A percentile compares a stretch with the other conserved stretches of the same genome.
Conservation (phyloP, 1,140 invertebrate genomes). For the Batillaria attramentaria region DNA sequence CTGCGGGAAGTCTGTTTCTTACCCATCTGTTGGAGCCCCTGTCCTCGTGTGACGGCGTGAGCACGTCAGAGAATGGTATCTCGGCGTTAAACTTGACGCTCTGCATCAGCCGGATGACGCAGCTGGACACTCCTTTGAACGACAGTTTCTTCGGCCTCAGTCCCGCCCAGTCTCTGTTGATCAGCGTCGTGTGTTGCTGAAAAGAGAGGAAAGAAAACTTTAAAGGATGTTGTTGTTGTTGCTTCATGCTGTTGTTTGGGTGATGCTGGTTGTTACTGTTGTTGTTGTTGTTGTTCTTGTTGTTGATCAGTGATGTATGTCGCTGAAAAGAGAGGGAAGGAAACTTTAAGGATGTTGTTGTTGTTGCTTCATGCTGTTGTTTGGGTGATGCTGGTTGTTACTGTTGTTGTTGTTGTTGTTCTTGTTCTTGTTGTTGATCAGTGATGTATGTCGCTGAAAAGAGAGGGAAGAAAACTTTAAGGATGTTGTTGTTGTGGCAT, state of each 20-base stretch:
- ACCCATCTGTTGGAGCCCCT: constrained; percentile 11
- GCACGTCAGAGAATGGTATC: constrained; percentile 91
- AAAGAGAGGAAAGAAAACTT: constrained; percentile 22
- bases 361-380: background rate
- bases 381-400: background rate
- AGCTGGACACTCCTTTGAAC: constrained; percentile 93
- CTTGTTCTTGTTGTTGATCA: constrained; percentile 22
- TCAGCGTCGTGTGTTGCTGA: constrained; percentile 52
- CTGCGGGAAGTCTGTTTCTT: background rate
- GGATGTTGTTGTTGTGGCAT: background rate
- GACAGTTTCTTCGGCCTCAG: constrained; percentile 80
- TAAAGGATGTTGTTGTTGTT: background rate
- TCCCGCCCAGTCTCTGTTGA: constrained; percentile 37
- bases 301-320: constrained; percentile 41
- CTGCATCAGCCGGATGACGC: constrained; percentile 90
- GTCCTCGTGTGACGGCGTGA: constrained; percentile 76
- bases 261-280: background rate
- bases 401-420: no score
- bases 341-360: background rate
- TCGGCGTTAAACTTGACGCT: constrained; percentile 94
- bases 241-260: background rate
- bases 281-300: no score
- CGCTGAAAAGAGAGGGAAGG: constrained; percentile 44
- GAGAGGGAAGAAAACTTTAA: background rate
- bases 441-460: constrained; percentile 52